phyloP scores from a whole-genome alignment of 1,140 invertebrate species.

The Meteorus sp. region DNA sequence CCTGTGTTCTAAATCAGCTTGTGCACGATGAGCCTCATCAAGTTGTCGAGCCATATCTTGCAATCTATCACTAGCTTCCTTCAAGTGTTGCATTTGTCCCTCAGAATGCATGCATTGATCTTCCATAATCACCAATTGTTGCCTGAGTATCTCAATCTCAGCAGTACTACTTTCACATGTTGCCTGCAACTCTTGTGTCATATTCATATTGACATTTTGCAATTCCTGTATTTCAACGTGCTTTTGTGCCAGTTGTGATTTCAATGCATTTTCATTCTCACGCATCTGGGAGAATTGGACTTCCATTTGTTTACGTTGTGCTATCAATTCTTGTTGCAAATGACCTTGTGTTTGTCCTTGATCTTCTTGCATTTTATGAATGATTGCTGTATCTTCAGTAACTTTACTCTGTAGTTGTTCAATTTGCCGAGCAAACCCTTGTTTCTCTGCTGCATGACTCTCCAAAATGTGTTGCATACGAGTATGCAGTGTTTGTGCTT shows the following conservation, averaged over 20 bases:
- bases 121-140: slow-evolving; percentile 56
- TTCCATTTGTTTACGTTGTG: slow-evolving; percentile 62
- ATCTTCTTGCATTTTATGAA: slow-evolving; percentile 62
- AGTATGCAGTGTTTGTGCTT: slow-evolving; percentile 63
- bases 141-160: slow-evolving; percentile 54
- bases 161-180: slow-evolving; percentile 54
- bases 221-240: slow-evolving; percentile 60
- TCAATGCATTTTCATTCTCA: slow-evolving; percentile 57
- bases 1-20: slow-evolving; percentile 61
- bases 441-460: slow-evolving; percentile 61
- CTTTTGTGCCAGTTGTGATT: slow-evolving; percentile 57
- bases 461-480: slow-evolving; percentile 66
- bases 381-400: slow-evolving; percentile 62
- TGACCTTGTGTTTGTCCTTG: slow-evolving; percentile 58
- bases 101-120: slow-evolving; percentile 51
- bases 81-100: slow-evolving; percentile 47
- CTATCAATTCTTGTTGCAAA: slow-evolving; percentile 56
- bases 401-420: slow-evolving; percentile 65
- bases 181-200: slow-evolving; percentile 56
- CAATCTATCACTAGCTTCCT: slow-evolving; percentile 46
- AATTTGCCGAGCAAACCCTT: slow-evolving; percentile 53
- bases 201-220: slow-evolving; percentile 53
- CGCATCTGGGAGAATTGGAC: slow-evolving; percentile 56
- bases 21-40: slow-evolving; percentile 62
- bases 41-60: slow-evolving; percentile 63